Evolutionary conservation across 2,113 vertebrate species (phyloP), one percentile per base, ranked within the genome.

Genomic region (Melanerpes aurifrons): DNA sequence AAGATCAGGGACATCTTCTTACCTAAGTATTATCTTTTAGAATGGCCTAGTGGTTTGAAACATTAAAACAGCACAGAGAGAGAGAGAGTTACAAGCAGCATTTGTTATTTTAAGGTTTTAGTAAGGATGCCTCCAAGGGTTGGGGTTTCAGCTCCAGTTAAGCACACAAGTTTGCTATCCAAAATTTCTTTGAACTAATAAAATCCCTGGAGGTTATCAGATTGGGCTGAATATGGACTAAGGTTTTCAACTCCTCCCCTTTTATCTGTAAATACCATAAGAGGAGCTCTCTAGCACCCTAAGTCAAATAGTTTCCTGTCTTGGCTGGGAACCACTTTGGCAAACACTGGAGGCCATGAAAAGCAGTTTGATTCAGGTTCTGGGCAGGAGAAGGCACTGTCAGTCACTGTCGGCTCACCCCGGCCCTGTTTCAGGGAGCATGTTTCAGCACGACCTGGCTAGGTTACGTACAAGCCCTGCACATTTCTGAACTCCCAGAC

Each of bases 301-400:
- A 91, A 96, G 95, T 94, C 93, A 95, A 87, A 92, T 83, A 91
- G 95, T 86, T 96, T 96, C 93, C 93, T 96, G 93, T 92, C 95
- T 96, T 96, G 95, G 94, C 95, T 91, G 69, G 90, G 82, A 92
- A 82, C 45, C 79, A 69, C 91, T 54, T 75, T 2, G 0, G 87
- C 95, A 96, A 94, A 91, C 89, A 87, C 93, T 95, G 1, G 82
- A 84, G 96, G 95, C 93, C 95, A 96, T 58, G 94, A 86, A 83
- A 75, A 94, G 89, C 94, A 75, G 94, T 85, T 87, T 43, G 85
- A 48, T 74, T 35, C 32, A 20, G 79, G 85, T 93, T 88, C 48
- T 15, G 72, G 93, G 91, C 94, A 96, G 89, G 75, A 68, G 91
- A 29, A 77, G 78, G 87, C 82, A 66, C 93, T 15, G 89, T 94